Evolutionary conservation across 2,888 invertebrate genomes (phyloP), one percentile per base, ranked within the genome.

Genomic region (Platerodrilus igneus): DNA sequence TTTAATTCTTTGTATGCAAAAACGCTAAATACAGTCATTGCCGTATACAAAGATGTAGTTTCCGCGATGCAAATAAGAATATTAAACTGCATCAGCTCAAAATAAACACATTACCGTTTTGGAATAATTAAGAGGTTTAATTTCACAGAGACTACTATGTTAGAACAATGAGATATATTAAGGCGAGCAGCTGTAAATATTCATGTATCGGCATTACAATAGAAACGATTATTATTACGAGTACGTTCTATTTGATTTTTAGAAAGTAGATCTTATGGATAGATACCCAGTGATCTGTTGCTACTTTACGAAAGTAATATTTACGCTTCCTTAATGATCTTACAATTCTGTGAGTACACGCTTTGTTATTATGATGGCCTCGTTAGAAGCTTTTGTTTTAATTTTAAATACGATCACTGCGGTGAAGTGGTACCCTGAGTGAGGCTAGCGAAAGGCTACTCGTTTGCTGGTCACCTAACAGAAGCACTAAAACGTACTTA

Each of bases 121-220:
- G 35, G 47, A 42, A 51, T 50, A 56, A 56, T 55, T 55, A 51
- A 49, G 47, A 45, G 50, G 47, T 53, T 53, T 43, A 50, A 48
- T 54, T 53, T 55, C 51, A 51, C 51, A 46, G 52, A 55, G 56
- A 48, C 41, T 38, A 47, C 37, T 41, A 42, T n/a, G n/a, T n/a
- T n/a, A 55, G 53, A 58, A 58, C 58, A 58, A 58, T 58, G 47
- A 55, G 40, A 40, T 45, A 52, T 55, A 53, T 47, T 58, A 57
- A 55, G 55, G 56, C 47, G 45, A 55, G 55, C 55, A 55, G 52
- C 56, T 57, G 55, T 56, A 57, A 57, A 57, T 57, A 57, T 57
- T 57, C 57, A 57, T 57, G 55, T 56, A 52, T 47, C 36, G 41
- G 39, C 41, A 45, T 41, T 53, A 56, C 57, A 57, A 57, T 57